Base-by-base conservation (phyloP, 1,140 invertebrate species). In the Bombus pyrosoma region DNA sequence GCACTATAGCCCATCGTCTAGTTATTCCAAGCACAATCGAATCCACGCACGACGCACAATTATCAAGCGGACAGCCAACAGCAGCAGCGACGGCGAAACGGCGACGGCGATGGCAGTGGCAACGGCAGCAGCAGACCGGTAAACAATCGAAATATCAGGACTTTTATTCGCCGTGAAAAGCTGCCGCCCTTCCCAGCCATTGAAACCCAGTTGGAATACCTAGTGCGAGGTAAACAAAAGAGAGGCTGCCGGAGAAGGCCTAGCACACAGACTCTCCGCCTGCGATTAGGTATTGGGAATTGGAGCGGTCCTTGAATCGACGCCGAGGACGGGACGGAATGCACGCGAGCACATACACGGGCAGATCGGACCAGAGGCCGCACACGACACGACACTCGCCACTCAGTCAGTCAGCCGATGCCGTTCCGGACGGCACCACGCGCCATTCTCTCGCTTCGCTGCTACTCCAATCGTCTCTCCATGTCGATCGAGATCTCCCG, bases 381-480 rank as follows among this genome's bases (percentile, higher is more conserved):
- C 59, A 86, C 73, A 89, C 81, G 64, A 76, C 81, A 87, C 90
- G 64, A 76, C 81, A 87, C 90, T 79, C 69, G 86, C 77, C 68
- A 74, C 77, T 78, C 78, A 81, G 62, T 90, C 91, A 92, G 92
- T 93, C 90, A 91, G 87, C 91, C 92, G 90, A 90, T 93, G 91
- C 92, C 92, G 88, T 85, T 92, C 87, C 83, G 75, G 28, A 75
- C 86, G 85, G 74, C 82, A 87, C 53, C 85, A 88, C 81, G 88
- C 66, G 80, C 37, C 37, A 80, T 34, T 80, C 79, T 62, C 64
- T 64, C 73, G 59, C 59, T 28, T 62, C n/a, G 39, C 34, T 22
- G 39, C 34, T 22, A 2, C n/a, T 72, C 72, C 47, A 57, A 83
- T 86, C 87, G 88, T 86, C 83, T 83, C 25, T 43, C 6, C n/a